Base-by-base conservation (phyloP, 1,140 invertebrate species). In the Thaumetopoea pityocampa region DNA sequence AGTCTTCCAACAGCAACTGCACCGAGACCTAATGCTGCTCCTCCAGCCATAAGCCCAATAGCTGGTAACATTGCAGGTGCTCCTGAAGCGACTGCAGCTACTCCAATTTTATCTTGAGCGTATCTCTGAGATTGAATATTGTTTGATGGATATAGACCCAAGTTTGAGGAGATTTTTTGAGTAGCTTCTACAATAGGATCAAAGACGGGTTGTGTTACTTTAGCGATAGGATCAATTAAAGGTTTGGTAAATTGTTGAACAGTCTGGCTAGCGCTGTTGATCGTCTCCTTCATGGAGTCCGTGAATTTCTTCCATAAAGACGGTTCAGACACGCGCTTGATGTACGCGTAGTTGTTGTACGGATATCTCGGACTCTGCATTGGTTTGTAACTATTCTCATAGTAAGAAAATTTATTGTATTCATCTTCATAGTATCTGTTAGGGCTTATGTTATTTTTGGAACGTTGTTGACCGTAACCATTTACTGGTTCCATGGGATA, bases 1-100 rank as follows among this genome's bases (percentile, higher is more conserved):
- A 91, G 89, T 40, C 91, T 86, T 4, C 92, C 92, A 17, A 94
- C 89, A 1, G 92, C 92, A 0, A 93, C 90, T 0, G 92, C 92
- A 10, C 92, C 92, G 1, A 94, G 86, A 1, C 92, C 92, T 3
- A 94, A 80, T 4, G 93, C 92, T 6, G 93, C 92, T 2, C 92
- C 93, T 1, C 92, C 92, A 9, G 92, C 92, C 42, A 94, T 90
- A 0, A 93, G 76, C 5, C 92, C 92, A 8, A 93, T 69, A 3
- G 92, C 91, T 11, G 92, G 92, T n/a, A 93, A 80, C 34, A 93
- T 84, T 0, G 91, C 89, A 0, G 90, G 88, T 0, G 83, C 74
- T 2, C 86, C 86, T 0, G 83, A 76, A 5, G 86, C 85, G 12
- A 70, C 73, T 3, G 80, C 85, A 0, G 89, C 86, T 4, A 89